Percentiles rank a stretch among this genome's conserved stretches.
phyloP scores from a whole-genome alignment of 2,113 vertebrate species.

The Lophura nycthemera region DNA sequence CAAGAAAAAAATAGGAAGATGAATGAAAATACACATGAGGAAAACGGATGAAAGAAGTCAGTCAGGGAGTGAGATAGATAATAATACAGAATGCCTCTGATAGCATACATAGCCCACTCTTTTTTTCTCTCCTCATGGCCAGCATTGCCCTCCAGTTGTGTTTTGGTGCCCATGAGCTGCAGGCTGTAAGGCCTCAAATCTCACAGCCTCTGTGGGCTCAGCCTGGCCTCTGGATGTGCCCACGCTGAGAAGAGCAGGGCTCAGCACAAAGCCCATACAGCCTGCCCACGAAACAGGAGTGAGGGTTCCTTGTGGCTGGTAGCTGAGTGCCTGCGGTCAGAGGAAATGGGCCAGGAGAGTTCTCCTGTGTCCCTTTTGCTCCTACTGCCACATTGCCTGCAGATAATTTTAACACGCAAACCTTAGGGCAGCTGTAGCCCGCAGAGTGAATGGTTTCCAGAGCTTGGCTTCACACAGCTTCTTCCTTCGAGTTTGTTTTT shows the following conservation, averaged over 20 bases:
- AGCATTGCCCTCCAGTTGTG: not conserved
- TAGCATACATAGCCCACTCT: accelerated
- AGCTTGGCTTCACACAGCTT: constrained; percentile 16
- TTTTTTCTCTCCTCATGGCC: not conserved
- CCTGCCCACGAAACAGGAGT: not conserved
- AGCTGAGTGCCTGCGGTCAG: not conserved
- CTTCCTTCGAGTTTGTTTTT: constrained; percentile 15
- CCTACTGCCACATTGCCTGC: not conserved
- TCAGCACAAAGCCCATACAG: not conserved
- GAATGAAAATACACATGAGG: not conserved
- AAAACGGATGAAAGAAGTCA: not conserved
- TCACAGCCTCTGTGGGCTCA: not conserved
- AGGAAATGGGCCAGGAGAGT: not conserved
- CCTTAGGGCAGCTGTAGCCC: not conserved
- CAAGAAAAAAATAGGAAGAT: not conserved
- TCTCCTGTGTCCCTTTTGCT: not conserved
- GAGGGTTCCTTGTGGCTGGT: constrained; percentile 6
- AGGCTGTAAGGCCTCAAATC: not conserved
- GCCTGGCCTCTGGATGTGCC: not conserved
- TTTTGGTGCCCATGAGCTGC: not conserved
- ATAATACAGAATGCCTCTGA: not conserved
- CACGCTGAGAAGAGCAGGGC: not conserved
- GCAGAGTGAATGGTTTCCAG: not conserved
- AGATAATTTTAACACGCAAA: not conserved
- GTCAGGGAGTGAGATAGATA: not conserved